Evolutionary conservation across 2,797 vertebrate genomes (phyloP).

Genomic region (Gymnothorax reevesii): DNA sequence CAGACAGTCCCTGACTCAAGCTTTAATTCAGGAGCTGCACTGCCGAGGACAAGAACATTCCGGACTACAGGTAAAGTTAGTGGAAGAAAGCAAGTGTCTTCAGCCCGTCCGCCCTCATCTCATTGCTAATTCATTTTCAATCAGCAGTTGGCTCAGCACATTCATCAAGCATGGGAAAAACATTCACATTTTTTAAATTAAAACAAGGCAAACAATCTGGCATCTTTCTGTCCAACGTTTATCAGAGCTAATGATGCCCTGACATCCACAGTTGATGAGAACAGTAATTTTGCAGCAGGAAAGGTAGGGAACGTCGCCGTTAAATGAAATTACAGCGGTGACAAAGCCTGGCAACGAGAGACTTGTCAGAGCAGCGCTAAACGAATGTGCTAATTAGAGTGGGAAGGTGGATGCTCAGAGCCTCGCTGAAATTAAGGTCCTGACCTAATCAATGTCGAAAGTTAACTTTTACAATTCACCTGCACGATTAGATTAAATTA

Average conservation of each 20-base stretch:
- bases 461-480: slow-evolving; percentile 1
- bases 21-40: not conserved
- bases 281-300: not conserved
- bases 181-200: not conserved
- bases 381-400: not conserved
- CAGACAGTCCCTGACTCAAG: not conserved
- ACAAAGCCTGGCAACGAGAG: not conserved
- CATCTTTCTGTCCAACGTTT: not conserved
- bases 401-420: not conserved
- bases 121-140: not conserved
- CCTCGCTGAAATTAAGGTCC: slow-evolving; percentile 5
- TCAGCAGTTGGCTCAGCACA: not conserved
- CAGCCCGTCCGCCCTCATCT: not conserved
- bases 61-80: not conserved
- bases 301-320: not conserved
- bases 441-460: not conserved
- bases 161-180: not conserved
- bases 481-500: not conserved
- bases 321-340: not conserved
- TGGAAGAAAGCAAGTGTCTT: not conserved
- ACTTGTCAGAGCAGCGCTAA: not conserved
- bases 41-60: not conserved
- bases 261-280: not conserved
- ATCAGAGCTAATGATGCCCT: not conserved
- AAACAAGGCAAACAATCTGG: not conserved